Evolutionary conservation across 92 coral and sea anemone species (phyloP).

Genomic region (Zoanthus sociatus): DNA sequence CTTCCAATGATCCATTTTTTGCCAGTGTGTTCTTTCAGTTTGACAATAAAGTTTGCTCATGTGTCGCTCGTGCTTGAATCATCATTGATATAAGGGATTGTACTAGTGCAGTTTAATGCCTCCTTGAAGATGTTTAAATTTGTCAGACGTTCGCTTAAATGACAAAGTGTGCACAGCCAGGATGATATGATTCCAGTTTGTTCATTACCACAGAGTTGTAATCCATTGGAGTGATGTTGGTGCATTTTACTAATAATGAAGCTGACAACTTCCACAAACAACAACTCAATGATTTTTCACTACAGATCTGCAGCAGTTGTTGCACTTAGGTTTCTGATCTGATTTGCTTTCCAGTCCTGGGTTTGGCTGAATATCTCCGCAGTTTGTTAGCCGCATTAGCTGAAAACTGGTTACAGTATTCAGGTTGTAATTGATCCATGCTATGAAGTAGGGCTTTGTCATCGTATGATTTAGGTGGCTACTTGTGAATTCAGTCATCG

Average conservation of each 20-base stretch:
- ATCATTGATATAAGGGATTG: neutral
- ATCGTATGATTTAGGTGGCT: neutral
- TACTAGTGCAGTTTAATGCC: neutral
- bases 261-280: constrained; percentile 34
- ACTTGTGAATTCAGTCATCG: neutral
- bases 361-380: constrained; percentile 1
- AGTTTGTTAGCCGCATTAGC: constrained; percentile 1
- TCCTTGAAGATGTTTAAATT: constrained; percentile 4
- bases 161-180: neutral
- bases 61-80: neutral
- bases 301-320: constrained; percentile 26
- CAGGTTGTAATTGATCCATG: neutral
- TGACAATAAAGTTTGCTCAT: constrained; percentile 4
- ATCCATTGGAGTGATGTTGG: constrained; percentile 19
- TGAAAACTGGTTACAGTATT: neutral
- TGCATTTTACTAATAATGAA: constrained; percentile 41
- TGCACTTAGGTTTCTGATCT: constrained; percentile 18
- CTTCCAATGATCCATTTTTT: constrained; percentile 40
- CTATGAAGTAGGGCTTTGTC: neutral
- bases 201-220: neutral
- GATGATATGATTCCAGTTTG: neutral
- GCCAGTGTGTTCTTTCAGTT: neutral
- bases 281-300: constrained; percentile 42
- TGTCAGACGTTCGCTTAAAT: neutral
- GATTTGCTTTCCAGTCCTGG: constrained; percentile 1